Conservation (phyloP, 2,113 vertebrate genomes). For the Phyllostomus discolor region DNA sequence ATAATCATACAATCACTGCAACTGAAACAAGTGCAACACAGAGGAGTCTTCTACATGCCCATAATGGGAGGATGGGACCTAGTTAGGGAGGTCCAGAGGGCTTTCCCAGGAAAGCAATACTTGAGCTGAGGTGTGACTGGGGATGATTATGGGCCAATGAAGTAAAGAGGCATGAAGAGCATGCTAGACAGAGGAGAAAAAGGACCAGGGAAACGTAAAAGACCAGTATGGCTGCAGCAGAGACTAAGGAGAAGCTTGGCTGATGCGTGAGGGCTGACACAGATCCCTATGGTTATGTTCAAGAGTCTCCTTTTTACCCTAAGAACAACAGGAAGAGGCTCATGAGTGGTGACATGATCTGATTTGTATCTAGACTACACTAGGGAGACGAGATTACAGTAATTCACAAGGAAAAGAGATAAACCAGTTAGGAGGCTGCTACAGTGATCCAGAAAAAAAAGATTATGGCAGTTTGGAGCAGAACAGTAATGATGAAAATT, state of each 20-base stretch:
- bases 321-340: not conserved
- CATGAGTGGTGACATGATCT: not conserved
- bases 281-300: fast-evolving
- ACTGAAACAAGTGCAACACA: not conserved
- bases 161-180: not conserved
- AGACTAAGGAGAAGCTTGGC: not conserved
- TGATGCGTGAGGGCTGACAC: too few relatives aligned
- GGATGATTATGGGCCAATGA: not conserved
- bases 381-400: not conserved
- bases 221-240: not conserved
- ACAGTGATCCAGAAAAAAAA: not conserved
- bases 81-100: not conserved
- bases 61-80: not conserved
- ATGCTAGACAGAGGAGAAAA: not conserved
- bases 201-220: not conserved
- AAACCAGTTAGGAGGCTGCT: not conserved
- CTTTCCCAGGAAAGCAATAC: not conserved
- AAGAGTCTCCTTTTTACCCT: not conserved
- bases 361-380: not conserved
- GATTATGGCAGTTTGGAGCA: not conserved
- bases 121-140: not conserved
- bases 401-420: not conserved
- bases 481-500: not conserved
- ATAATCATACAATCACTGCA: not conserved
- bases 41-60: not conserved